A percentile compares a stretch with the other conserved stretches of the same genome.
phyloP scores from a whole-genome alignment of 2,797 vertebrate species.

The Morelia viridis region DNA sequence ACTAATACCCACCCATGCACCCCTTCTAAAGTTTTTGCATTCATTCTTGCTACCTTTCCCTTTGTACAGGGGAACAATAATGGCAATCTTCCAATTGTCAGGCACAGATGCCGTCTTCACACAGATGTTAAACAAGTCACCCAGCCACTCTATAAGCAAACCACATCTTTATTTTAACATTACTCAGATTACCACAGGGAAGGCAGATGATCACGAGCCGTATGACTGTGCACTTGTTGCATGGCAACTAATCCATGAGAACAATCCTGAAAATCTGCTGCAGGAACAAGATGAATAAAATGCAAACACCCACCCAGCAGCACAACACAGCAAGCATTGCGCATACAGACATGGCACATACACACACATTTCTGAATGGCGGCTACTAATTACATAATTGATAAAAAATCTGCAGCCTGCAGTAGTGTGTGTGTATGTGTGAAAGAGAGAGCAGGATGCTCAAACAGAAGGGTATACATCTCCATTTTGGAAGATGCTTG shows the following conservation, averaged over 20 bases:
- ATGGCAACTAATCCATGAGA: constrained; percentile 33
- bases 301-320: background rate
- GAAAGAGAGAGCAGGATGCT: background rate
- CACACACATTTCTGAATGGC: background rate
- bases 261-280: constrained; percentile 20
- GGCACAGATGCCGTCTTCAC: background rate
- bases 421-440: background rate
- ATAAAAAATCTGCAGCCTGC: background rate
- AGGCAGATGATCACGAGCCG: background rate
- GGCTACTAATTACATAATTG: background rate
- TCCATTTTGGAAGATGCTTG: background rate
- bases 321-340: background rate
- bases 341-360: background rate
- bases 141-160: background rate
- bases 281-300: constrained; percentile 20
- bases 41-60: background rate
- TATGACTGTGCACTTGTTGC: constrained; percentile 30
- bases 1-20: background rate
- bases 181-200: background rate
- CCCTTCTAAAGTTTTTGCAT: background rate
- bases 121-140: constrained; percentile 1
- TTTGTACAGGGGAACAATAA: background rate
- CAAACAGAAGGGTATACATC: background rate
- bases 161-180: constrained; percentile 3
- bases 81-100: background rate